Conservation (phyloP, 2,797 vertebrate species). For the Lycodopsis pacificus region DNA sequence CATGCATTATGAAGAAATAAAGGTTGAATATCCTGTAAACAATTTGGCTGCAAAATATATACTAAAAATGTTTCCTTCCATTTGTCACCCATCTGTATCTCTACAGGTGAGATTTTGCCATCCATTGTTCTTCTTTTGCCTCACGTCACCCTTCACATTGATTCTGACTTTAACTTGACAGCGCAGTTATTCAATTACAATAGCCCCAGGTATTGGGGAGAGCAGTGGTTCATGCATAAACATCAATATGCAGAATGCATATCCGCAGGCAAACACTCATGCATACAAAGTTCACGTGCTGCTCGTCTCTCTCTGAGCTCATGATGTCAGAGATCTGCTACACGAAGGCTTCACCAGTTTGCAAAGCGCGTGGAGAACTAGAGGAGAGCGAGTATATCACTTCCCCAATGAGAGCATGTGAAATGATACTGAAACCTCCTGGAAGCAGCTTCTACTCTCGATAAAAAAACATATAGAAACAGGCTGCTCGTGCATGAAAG, state of each 20-base stretch:
- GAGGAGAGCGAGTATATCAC: background rate
- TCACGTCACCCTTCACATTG: slow-evolving; percentile 9
- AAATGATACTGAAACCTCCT: slow-evolving; percentile 8
- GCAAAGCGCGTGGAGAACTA: slow-evolving; percentile 1
- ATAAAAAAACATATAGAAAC: slow-evolving; percentile 4
- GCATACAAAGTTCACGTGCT: slow-evolving; percentile 16
- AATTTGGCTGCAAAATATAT: no score
- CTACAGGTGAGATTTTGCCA: background rate
- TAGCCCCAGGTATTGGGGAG: slow-evolving; percentile 40
- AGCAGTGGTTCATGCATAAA: slow-evolving; percentile 33
- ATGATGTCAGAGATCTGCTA: background rate
- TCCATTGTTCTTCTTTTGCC: background rate
- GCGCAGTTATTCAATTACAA: slow-evolving; percentile 64
- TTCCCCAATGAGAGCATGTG: slow-evolving; percentile 4
- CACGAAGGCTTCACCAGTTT: slow-evolving; percentile 4
- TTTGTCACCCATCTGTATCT: background rate
- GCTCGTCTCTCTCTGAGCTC: slow-evolving; percentile 12
- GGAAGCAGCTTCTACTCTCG: slow-evolving; percentile 10
- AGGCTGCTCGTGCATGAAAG: slow-evolving; percentile 1
- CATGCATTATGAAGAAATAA: background rate
- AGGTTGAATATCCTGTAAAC: background rate
- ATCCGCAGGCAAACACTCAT: slow-evolving; percentile 35
- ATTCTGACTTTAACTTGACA: slow-evolving; percentile 26
- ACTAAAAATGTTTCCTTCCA: background rate
- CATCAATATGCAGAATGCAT: slow-evolving; percentile 16